Conservation (phyloP, 2,888 invertebrate genomes). For the Drepanosiphum platanoidis region DNA sequence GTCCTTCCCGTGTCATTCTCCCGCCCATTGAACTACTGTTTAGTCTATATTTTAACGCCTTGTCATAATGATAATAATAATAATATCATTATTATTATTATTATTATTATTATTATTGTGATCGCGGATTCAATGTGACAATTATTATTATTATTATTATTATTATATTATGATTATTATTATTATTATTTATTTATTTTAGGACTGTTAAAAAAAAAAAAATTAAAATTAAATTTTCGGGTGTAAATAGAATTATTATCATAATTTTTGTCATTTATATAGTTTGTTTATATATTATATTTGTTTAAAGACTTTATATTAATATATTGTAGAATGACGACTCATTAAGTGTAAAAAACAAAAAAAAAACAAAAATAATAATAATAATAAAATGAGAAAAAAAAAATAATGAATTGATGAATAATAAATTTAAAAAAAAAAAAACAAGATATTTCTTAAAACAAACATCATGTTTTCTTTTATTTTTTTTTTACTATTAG, state of each 20-base stretch:
- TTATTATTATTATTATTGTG: constrained; percentile 14
- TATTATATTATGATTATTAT: constrained; percentile 8
- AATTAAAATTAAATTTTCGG: neutral
- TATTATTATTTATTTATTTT: constrained; percentile 56
- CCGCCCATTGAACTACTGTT: constrained; percentile 48
- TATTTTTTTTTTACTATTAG: constrained; percentile 24
- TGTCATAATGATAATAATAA: constrained; percentile 23
- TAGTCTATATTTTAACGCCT: constrained; percentile 25
- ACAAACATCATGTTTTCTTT: constrained; percentile 24
- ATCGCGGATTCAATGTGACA: constrained; percentile 31
- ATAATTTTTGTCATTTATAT: constrained; percentile 61
- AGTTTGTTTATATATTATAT: constrained; percentile 62
- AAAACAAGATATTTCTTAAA: constrained; percentile 51
- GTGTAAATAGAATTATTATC: constrained; percentile 60
- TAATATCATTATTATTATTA: constrained; percentile 37
- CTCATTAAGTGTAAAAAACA: constrained; percentile 45
- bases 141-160: constrained; percentile 41
- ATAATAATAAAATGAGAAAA: neutral
- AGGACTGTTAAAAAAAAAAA: constrained; percentile 53
- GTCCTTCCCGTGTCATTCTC: constrained; percentile 30
- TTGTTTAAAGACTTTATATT: constrained; percentile 61
- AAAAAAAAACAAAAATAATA: constrained; percentile 28
- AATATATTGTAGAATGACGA: constrained; percentile 55
- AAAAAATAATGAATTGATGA: neutral
- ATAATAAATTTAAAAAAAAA: constrained; percentile 2